Evolutionary conservation across 1,140 invertebrate species (phyloP), one percentile per base, ranked within the genome.

Genomic region (Papilio xuthus): DNA sequence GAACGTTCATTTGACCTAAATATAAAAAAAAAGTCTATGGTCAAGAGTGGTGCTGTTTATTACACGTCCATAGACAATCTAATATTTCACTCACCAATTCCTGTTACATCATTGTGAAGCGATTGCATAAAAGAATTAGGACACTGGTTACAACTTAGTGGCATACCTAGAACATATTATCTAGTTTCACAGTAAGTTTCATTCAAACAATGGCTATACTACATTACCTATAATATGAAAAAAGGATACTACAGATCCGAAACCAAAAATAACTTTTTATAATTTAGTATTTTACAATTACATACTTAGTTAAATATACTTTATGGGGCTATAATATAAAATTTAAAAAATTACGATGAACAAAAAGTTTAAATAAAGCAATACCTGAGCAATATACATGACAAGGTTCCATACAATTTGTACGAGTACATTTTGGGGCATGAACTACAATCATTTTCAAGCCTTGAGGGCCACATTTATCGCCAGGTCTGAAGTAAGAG

Each of bases 381-480:
- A 79, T 92, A 93, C 90, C 90, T 92, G 83, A 81, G 74, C 88
- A 90, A 83, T 82, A 88, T 78, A 88, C 83, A 83, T 85, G 85
- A 80, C 85, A 86, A 82, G 83, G 74, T 81, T 85, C 84, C 78
- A 83, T 80, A 79, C 86, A 90, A 79, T 72, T 41, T 73, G 79
- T 82, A 70, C 67, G 44, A 47, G 8, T 50, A 67, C 82, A 85
- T 75, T 82, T 81, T 37, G 90, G 88, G 41, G 83, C 81, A 74
- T 93, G 92, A 37, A 91, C 86, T 56, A 92, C 86, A 60, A 92
- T 80, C 89, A 92, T 92, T 86, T 92, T 93, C 84, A 88, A 79
- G 77, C 79, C 78, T 56, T 86, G 85, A 23, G 83, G 63, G 53
- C 60, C 37, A 80, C 80, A 78, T 53, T 76, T 50, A 50, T 90